Conservation (phyloP, 2,888 invertebrate genomes). For the Sminthurides aquaticus region DNA sequence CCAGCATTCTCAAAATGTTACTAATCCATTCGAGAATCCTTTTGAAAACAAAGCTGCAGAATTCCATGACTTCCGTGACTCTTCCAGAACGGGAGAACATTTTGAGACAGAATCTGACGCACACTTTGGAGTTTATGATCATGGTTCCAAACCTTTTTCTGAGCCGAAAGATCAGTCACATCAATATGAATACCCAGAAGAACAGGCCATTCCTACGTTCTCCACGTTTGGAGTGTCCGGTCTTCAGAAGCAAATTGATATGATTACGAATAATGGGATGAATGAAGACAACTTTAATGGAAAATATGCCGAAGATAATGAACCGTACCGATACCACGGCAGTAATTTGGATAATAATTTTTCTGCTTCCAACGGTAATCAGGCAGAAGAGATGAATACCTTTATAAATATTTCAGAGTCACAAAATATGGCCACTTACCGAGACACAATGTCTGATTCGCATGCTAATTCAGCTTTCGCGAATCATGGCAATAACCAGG, state of each 20-base stretch:
- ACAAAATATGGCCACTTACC: neutral
- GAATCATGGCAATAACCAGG: neutral
- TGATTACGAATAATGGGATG: neutral
- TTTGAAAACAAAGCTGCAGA: neutral
- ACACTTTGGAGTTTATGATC: neutral
- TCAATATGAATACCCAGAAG: neutral
- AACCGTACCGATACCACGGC: neutral
- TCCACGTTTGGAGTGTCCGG: neutral
- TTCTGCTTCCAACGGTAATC: neutral
- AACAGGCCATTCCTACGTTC: neutral
- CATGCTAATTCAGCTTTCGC: neutral
- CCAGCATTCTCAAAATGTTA: too few species aligned
- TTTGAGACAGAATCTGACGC: neutral
- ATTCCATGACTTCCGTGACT: neutral
- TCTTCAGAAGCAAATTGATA: neutral
- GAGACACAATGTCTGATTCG: neutral
- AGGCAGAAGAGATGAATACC: neutral
- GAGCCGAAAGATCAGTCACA: neutral
- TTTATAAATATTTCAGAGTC: neutral
- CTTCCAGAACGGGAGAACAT: neutral
- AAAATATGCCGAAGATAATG: neutral
- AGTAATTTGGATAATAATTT: neutral
- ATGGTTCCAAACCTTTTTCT: neutral
- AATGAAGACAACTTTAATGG: neutral
- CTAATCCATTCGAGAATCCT: neutral